A percentile compares a stretch with the other conserved stretches of the same genome.
phyloP scores from a whole-genome alignment of 2,113 vertebrate species.

The Sinocyclocheilus grahami region DNA sequence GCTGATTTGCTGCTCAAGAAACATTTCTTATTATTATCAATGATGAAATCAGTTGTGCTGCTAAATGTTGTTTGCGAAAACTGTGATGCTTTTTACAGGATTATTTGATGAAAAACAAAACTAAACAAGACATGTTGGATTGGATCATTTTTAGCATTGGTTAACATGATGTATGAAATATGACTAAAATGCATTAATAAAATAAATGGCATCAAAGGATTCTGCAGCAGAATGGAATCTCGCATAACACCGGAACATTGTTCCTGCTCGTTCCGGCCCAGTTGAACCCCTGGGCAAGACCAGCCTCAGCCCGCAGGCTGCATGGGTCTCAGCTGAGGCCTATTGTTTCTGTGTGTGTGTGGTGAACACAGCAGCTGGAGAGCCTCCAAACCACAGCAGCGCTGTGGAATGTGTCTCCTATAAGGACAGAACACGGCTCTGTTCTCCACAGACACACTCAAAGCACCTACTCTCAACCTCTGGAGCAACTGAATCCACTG shows the following conservation, averaged over 20 bases:
- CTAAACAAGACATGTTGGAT: neutral
- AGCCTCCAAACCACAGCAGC: conserved; percentile 54
- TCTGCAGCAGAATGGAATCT: neutral
- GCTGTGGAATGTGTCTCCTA: conserved; percentile 53
- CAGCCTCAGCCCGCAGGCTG: neutral
- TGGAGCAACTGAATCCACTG: neutral
- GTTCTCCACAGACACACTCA: conserved; percentile 15
- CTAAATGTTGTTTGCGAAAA: neutral
- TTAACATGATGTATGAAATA: neutral
- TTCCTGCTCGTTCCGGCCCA: neutral
- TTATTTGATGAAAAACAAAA: too few relatives aligned
- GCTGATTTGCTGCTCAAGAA: neutral
- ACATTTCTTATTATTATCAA: neutral
- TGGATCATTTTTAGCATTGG: neutral
- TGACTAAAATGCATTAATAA: neutral
- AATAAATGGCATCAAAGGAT: neutral
- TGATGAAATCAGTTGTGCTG: too few relatives aligned
- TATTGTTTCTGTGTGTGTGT: conserved; percentile 37
- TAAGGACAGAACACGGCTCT: conserved; percentile 33
- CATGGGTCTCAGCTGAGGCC: conserved; percentile 46
- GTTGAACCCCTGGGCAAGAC: conserved; percentile 13
- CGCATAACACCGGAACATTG: neutral
- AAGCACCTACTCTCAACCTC: neutral
- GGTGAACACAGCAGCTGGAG: conserved; percentile 48
- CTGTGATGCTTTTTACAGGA: too few relatives aligned